Conservation (phyloP, 2,888 invertebrate genomes). For the Dione vanillae region DNA sequence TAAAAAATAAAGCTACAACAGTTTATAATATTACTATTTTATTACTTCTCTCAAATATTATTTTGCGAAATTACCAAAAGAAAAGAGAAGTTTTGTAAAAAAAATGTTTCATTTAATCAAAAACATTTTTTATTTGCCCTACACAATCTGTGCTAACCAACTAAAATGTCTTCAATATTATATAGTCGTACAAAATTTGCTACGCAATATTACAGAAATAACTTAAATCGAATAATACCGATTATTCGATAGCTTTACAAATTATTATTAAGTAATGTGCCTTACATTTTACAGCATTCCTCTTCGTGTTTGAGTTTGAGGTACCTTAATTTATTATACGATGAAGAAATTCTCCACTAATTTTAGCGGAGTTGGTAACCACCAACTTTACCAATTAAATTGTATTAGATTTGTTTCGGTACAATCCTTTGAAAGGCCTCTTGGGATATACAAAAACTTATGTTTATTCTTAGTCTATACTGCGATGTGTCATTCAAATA, state of each 20-base stretch:
- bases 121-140: too few relatives aligned
- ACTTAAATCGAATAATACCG: slow-evolving; percentile 11
- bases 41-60: too few relatives aligned
- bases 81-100: too few relatives aligned
- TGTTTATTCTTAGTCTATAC: not conserved
- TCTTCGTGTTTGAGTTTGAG: slow-evolving; percentile 47
- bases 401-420: slow-evolving; percentile 67
- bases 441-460: slow-evolving; percentile 24
- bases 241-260: slow-evolving; percentile 20
- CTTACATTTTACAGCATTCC: slow-evolving; percentile 45
- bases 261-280: slow-evolving; percentile 41
- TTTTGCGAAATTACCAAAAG: too few relatives aligned
- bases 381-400: slow-evolving; percentile 73
- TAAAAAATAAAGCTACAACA: too few relatives aligned
- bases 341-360: slow-evolving; percentile 59
- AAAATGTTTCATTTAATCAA: too few relatives aligned
- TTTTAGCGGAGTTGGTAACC: slow-evolving; percentile 48
- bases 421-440: slow-evolving; percentile 48
- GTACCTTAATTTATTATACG: slow-evolving; percentile 52
- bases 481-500: not conserved
- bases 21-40: too few relatives aligned
- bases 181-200: not conserved
- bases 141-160: not conserved
- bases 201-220: slow-evolving; percentile 4
- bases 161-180: not conserved